A percentile compares a stretch with the other conserved stretches of the same genome.
These are phyloP conservation scores for Temnothorax longispinosus DNA, from an alignment of 1,140 invertebrate genomes.

Conservation along the genomic window DNA sequence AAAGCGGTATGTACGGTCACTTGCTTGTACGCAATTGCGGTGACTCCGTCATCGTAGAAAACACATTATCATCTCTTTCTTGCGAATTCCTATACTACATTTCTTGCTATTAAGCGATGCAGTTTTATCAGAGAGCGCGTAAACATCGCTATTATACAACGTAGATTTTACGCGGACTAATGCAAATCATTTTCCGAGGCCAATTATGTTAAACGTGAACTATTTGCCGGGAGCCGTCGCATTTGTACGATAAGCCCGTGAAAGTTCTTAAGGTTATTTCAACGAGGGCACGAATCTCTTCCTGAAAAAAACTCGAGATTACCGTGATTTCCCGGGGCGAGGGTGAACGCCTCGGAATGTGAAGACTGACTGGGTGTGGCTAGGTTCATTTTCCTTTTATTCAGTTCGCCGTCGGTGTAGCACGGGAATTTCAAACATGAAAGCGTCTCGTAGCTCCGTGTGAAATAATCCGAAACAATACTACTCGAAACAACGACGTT, in stretches of 20 bases:
- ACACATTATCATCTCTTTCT: conserved; percentile 48
- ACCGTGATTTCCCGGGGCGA: conserved; percentile 69
- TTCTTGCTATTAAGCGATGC: conserved; percentile 44
- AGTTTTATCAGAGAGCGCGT: not conserved
- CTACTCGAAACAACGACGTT: conserved; percentile 57
- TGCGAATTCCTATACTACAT: conserved; percentile 6
- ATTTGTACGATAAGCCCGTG: conserved; percentile 56
- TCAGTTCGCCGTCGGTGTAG: conserved; percentile 62
- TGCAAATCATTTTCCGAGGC: conserved; percentile 33
- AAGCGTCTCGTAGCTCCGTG: conserved; percentile 56
- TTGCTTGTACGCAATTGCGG: conserved; percentile 56
- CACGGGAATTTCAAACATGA: conserved; percentile 66
- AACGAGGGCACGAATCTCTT: conserved; percentile 39
- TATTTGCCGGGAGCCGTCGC: conserved; percentile 13
- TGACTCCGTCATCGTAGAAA: conserved; percentile 25
- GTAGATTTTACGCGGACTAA: conserved; percentile 29
- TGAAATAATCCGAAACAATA: conserved; percentile 73
- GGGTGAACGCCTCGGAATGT: conserved; percentile 66
- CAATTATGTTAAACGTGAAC: conserved; percentile 56
- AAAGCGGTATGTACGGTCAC: conserved; percentile 29
- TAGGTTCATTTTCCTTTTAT: conserved; percentile 74
- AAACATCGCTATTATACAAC: conserved; percentile 33
- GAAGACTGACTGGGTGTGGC: conserved; percentile 68
- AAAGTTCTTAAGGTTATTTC: conserved; percentile 60
- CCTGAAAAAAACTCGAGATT: conserved; percentile 65